These are phyloP conservation scores for Eudasyphora cyanicolor DNA, from an alignment of 2,888 invertebrate species.

Conservation along the genomic window DNA sequence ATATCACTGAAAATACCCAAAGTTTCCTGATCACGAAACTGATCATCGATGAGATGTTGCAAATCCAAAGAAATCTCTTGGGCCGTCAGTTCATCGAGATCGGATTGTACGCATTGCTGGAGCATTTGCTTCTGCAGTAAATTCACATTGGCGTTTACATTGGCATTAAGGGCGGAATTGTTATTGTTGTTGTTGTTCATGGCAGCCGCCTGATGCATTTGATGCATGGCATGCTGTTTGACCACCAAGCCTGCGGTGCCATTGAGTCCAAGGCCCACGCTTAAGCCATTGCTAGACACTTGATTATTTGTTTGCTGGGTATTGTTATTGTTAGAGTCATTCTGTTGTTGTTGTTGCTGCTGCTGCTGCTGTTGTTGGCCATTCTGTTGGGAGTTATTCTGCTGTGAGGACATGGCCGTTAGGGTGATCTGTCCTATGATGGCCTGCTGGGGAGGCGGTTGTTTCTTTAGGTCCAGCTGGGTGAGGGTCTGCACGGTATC, in stretches of 20 bases:
- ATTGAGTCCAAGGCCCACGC: conserved; percentile 3
- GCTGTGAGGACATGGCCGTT: conserved; percentile 77
- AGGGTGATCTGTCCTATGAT: conserved; percentile 78
- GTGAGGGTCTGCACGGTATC: conserved; percentile 80
- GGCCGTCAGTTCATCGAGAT: conserved; percentile 93
- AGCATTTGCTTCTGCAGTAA: conserved; percentile 83
- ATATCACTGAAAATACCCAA: conserved; percentile 92
- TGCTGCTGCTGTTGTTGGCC: conserved; percentile 70
- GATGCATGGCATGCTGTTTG: conserved; percentile 79
- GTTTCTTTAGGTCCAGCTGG: conserved; percentile 80
- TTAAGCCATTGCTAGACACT: conserved; percentile 65
- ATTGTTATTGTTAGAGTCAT: conserved; percentile 66
- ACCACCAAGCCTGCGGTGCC: conserved; percentile 72
- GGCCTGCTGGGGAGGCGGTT: conserved; percentile 78
- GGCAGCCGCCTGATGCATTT: conserved; percentile 77
- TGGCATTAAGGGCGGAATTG: conserved; percentile 66
- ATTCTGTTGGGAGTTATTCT: conserved; percentile 69
- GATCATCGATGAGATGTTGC: conserved; percentile 95
- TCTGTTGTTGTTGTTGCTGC: conserved; percentile 64
- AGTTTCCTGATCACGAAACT: conserved; percentile 89
- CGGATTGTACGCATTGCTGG: conserved; percentile 89
- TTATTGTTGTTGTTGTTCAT: conserved; percentile 73
- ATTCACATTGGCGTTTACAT: conserved; percentile 77
- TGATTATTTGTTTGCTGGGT: conserved; percentile 68
- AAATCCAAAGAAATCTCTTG: conserved; percentile 96